These are phyloP conservation scores for Heterocephalus glaber DNA, from an alignment of 2,113 vertebrate species.

Conservation along the genomic window DNA sequence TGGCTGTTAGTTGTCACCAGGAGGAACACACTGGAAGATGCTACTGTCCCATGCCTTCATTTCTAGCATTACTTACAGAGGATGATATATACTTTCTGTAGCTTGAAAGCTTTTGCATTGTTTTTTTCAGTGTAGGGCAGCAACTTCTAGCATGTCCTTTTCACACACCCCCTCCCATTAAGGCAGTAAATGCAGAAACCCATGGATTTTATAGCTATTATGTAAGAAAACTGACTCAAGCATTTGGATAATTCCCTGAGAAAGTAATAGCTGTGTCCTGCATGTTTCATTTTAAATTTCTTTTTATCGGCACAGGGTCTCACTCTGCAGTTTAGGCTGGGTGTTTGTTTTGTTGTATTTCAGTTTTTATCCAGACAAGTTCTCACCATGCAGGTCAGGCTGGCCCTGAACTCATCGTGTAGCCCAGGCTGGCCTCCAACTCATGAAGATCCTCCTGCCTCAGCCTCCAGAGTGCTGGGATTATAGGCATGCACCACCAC, in stretches of 20 bases:
- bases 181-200: background rate
- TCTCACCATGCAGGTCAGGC: background rate
- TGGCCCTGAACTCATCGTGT: background rate
- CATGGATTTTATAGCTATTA: background rate
- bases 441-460: background rate
- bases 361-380: background rate
- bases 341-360: background rate
- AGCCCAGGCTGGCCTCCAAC: too few species aligned
- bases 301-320: background rate
- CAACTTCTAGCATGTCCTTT: background rate
- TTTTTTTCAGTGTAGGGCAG: background rate
- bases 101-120: background rate
- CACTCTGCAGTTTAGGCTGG: too few species aligned
- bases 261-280: background rate
- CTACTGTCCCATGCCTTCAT: background rate
- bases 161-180: background rate
- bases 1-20: background rate
- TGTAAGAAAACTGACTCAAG: background rate
- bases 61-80: background rate
- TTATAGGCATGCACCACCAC: background rate
- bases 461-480: background rate
- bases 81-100: background rate
- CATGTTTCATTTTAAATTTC: background rate
- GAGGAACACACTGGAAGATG: background rate
- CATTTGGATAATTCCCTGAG: background rate